Conservation (phyloP, 2,888 invertebrate genomes). For the Rhabditophanes sp. region DNA sequence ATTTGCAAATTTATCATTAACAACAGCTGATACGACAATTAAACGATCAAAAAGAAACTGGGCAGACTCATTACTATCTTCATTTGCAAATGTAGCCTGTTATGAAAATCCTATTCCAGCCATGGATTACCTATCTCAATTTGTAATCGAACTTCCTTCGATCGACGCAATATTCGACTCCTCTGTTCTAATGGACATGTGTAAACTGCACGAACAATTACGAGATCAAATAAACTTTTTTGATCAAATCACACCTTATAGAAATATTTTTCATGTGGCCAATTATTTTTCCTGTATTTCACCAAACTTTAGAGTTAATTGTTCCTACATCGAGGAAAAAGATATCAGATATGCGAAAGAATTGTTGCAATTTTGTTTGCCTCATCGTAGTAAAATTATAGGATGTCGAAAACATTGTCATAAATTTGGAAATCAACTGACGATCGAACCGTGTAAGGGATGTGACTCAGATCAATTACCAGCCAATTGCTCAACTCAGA, state of each 20-base stretch:
- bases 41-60: slow-evolving; percentile 13
- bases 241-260: slow-evolving; percentile 14
- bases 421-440: too few relatives aligned
- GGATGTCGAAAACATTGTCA: slow-evolving; percentile 14
- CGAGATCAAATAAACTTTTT: slow-evolving; percentile 15
- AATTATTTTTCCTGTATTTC: slow-evolving; percentile 35
- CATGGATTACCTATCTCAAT: slow-evolving; percentile 36
- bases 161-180: slow-evolving; percentile 22
- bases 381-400: slow-evolving; percentile 13
- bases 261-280: slow-evolving; percentile 29
- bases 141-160: slow-evolving; percentile 24
- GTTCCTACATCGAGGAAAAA: slow-evolving; percentile 20
- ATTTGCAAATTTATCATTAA: background rate
- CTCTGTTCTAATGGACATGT: slow-evolving; percentile 23
- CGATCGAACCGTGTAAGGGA: too few relatives aligned
- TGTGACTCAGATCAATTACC: slow-evolving; percentile 12
- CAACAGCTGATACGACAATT: background rate
- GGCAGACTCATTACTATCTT: slow-evolving; percentile 34
- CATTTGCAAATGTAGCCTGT: slow-evolving; percentile 30
- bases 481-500: slow-evolving; percentile 23
- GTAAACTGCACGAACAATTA: slow-evolving; percentile 23
- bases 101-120: slow-evolving; percentile 38
- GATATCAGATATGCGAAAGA: slow-evolving; percentile 17
- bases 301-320: slow-evolving; percentile 27
- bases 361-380: slow-evolving; percentile 19